phyloP scores from a whole-genome alignment of 1,140 invertebrate species.

The Bicyclus anynana region DNA sequence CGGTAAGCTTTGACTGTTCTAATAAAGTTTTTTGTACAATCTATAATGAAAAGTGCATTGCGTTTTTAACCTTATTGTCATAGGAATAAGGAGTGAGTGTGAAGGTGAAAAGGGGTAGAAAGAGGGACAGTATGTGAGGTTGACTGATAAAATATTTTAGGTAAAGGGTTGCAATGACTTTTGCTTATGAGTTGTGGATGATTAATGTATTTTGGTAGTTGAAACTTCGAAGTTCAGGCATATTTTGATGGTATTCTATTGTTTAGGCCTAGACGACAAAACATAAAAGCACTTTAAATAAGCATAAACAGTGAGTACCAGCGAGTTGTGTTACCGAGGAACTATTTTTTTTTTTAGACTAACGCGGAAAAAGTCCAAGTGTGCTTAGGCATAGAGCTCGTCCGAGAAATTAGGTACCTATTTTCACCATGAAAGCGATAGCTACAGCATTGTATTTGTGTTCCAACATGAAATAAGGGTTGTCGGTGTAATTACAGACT shows the following conservation, averaged over 20 bases:
- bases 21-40: neutral
- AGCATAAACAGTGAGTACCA: too few species aligned
- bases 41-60: neutral
- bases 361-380: too few species aligned
- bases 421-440: too few species aligned
- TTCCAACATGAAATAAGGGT: too few species aligned
- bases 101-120: neutral
- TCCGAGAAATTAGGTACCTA: too few species aligned
- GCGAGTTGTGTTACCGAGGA: too few species aligned
- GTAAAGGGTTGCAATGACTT: slow-evolving; percentile 3
- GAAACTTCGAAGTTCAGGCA: neutral
- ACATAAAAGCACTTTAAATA: too few species aligned
- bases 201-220: neutral
- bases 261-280: too few species aligned
- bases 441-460: too few species aligned
- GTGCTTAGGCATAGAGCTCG: too few species aligned
- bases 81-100: neutral
- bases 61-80: neutral
- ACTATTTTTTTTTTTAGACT: too few species aligned
- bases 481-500: too few species aligned
- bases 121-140: slow-evolving; percentile 2
- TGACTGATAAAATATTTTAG: slow-evolving; percentile 5
- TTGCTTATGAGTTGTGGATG: neutral
- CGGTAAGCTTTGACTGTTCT: neutral
- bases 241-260: neutral